phyloP scores from a whole-genome alignment of 2,113 vertebrate species.

The Nothoprocta pentlandii region DNA sequence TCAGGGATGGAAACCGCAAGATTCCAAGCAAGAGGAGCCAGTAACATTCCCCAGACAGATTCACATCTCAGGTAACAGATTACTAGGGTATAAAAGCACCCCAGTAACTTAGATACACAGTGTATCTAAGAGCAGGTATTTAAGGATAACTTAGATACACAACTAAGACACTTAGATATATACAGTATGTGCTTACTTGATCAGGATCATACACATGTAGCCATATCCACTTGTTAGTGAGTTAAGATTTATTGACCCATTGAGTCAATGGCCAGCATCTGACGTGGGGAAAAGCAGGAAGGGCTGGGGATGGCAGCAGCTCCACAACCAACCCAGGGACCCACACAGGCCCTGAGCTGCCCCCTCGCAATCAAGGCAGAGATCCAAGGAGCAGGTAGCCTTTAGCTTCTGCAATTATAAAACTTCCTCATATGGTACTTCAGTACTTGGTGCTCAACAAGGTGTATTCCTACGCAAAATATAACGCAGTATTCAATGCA shows the following conservation, averaged over 20 bases:
- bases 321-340: neutral
- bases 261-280: neutral
- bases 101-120: too few species aligned
- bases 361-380: neutral
- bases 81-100: neutral
- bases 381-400: fast-evolving
- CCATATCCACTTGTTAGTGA: neutral
- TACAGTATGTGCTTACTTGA: too few species aligned
- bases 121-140: too few species aligned
- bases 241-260: fast-evolving
- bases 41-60: neutral
- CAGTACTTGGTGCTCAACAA: neutral
- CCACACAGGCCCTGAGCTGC: neutral
- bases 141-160: too few species aligned
- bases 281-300: neutral
- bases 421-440: neutral
- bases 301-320: neutral
- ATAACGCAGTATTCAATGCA: neutral
- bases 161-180: too few species aligned
- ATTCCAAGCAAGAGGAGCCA: neutral
- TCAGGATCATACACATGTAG: neutral
- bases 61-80: neutral
- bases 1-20: neutral
- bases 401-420: fast-evolving
- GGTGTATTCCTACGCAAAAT: neutral